Evolutionary conservation across 1,140 invertebrate genomes (phyloP).

Genomic region (Formica exsecta): DNA sequence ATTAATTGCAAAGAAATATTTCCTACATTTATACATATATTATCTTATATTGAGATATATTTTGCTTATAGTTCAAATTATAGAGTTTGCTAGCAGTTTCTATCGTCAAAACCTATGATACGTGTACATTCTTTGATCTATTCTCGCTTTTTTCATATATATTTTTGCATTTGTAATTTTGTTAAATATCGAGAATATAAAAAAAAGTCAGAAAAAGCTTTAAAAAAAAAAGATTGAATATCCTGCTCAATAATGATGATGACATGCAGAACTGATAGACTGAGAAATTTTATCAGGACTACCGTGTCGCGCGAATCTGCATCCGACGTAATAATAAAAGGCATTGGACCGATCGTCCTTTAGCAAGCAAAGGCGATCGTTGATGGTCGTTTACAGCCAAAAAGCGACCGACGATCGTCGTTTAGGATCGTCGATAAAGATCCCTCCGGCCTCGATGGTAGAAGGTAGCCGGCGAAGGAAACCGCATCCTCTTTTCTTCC

Average conservation of each 20-base stretch:
- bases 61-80: background rate
- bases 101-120: background rate
- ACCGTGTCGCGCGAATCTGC: background rate
- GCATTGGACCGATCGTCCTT: background rate
- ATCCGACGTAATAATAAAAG: background rate
- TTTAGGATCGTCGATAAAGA: constrained; percentile 22
- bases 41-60: background rate
- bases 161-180: background rate
- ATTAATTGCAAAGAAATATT: background rate
- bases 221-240: background rate
- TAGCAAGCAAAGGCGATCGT: background rate
- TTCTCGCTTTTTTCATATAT: background rate
- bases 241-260: background rate
- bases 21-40: background rate
- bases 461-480: background rate
- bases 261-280: background rate
- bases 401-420: constrained; percentile 13
- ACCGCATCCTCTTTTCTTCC: constrained; percentile 6
- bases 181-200: background rate
- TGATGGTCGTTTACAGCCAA: background rate
- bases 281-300: background rate
- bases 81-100: background rate
- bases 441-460: background rate
- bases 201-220: background rate
- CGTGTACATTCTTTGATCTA: background rate